Conservation (phyloP, 2,797 vertebrate genomes). For the Bovichtus diacanthus region DNA sequence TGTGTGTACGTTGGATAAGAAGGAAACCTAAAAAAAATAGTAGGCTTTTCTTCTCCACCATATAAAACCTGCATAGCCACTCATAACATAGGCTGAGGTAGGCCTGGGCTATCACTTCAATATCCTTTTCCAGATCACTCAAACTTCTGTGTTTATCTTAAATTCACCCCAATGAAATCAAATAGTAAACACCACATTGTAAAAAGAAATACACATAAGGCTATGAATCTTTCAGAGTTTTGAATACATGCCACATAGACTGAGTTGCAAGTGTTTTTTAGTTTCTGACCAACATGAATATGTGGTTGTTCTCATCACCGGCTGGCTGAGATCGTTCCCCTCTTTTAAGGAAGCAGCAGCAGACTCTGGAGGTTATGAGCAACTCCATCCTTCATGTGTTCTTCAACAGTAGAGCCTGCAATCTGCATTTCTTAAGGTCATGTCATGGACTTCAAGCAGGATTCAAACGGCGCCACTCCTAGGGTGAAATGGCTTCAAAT, state of each 20-base stretch:
- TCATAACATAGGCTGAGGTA: not conserved
- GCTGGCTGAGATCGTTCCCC: not conserved
- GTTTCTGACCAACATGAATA: not conserved
- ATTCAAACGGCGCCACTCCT: not conserved
- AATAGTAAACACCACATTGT: not conserved
- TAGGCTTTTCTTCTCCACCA: not conserved
- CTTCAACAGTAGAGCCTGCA: not conserved
- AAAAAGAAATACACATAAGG: not conserved
- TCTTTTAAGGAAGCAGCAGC: conserved; percentile 6
- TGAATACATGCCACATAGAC: not conserved
- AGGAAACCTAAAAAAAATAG: not conserved
- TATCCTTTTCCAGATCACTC: not conserved
- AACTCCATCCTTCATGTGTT: not conserved
- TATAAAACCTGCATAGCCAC: not conserved
- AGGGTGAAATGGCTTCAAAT: not conserved
- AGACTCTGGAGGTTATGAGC: not conserved
- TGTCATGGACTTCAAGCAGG: not conserved
- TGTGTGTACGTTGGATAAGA: not conserved
- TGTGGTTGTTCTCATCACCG: not conserved
- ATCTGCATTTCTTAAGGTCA: not conserved
- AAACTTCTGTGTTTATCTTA: not conserved
- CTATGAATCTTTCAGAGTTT: not conserved
- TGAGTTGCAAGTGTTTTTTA: not conserved
- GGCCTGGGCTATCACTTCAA: not conserved
- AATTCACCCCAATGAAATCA: not conserved